phyloP scores from a whole-genome alignment of 2,797 vertebrate genomes.

The Borostomias antarcticus region DNA sequence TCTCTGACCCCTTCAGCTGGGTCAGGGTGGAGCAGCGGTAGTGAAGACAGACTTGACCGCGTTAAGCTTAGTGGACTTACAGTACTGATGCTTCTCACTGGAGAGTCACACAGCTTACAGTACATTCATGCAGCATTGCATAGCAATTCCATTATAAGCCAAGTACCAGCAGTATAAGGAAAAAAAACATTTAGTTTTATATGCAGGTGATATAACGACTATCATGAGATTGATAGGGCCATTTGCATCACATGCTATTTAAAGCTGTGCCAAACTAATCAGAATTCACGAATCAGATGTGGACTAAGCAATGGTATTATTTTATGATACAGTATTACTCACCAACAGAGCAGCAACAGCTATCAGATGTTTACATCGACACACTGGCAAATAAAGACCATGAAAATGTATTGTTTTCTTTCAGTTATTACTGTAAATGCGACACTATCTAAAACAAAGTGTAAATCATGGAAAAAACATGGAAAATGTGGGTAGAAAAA shows the following conservation, averaged over 20 bases:
- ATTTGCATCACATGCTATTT: constrained; percentile 4
- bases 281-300: not conserved
- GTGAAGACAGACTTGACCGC: constrained; percentile 17
- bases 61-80: constrained; percentile 26
- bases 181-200: not conserved
- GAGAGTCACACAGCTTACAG: constrained; percentile 31
- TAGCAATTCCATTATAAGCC: constrained; percentile 22
- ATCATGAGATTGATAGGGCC: not conserved
- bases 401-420: not conserved
- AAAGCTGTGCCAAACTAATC: constrained; percentile 21
- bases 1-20: constrained; percentile 30
- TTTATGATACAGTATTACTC: not conserved
- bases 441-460: no score
- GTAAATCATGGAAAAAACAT: no score
- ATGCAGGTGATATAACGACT: not conserved
- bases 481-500: no score
- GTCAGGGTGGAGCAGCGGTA: constrained; percentile 14
- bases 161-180: not conserved
- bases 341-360: not conserved
- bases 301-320: not conserved
- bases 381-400: constrained; percentile 13
- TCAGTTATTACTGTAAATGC: no score
- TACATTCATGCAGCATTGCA: constrained; percentile 23
- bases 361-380: not conserved
- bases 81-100: constrained; percentile 26